Evolutionary conservation across 2,888 invertebrate genomes (phyloP).

Genomic region (Lasioglossum calceatum): DNA sequence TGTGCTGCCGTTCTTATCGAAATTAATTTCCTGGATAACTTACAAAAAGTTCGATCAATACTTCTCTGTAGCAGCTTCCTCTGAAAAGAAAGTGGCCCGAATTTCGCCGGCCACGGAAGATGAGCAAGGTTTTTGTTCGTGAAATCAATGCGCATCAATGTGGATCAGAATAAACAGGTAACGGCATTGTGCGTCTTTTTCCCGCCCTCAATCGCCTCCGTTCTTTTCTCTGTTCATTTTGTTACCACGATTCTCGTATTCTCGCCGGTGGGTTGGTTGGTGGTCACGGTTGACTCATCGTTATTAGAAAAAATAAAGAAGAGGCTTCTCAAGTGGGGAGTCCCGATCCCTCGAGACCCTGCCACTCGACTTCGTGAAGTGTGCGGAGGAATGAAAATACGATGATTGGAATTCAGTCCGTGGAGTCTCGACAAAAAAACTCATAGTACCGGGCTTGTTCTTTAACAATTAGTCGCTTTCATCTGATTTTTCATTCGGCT

Average conservation of each 20-base stretch:
- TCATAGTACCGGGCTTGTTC: background rate
- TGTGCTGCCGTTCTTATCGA: background rate
- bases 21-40: background rate
- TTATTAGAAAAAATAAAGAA: conserved; percentile 53
- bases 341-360: conserved; percentile 26
- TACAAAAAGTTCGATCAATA: background rate
- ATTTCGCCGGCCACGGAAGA: background rate
- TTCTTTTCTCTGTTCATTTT: conserved; percentile 26
- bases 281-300: conserved; percentile 44
- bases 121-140: background rate
- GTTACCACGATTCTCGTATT: conserved; percentile 38
- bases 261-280: background rate
- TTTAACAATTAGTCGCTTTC: background rate
- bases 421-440: background rate
- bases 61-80: background rate
- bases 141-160: conserved; percentile 20
- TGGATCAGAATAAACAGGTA: conserved; percentile 37
- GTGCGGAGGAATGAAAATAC: conserved; percentile 31
- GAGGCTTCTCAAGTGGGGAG: conserved; percentile 25
- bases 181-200: conserved; percentile 26
- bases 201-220: conserved; percentile 7
- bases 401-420: background rate
- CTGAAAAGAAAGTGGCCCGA: background rate
- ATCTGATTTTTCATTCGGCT: background rate
- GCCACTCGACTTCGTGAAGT: conserved; percentile 38